Conservation (phyloP, 1,140 invertebrate species). For the Calycopis cecrops region DNA sequence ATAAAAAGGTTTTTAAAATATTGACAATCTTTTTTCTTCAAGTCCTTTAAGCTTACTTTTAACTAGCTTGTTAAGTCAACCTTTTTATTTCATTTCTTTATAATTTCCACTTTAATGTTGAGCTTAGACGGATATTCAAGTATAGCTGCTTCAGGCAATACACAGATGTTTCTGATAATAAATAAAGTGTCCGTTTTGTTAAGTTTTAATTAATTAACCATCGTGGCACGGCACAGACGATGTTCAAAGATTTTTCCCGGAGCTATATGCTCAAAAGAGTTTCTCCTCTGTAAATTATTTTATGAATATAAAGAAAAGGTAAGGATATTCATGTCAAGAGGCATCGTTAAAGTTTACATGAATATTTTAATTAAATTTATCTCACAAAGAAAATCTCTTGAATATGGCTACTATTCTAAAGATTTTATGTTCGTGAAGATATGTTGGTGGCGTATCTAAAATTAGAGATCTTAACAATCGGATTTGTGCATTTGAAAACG, state of each 20-base stretch:
- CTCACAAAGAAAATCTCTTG: neutral
- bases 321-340: slow-evolving; percentile 11
- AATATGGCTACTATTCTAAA: no score
- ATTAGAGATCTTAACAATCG: no score
- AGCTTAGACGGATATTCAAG: neutral
- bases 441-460: no score
- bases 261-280: slow-evolving; percentile 25
- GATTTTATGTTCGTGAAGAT: no score
- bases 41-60: no score
- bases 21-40: no score
- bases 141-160: slow-evolving; percentile 8
- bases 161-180: slow-evolving; percentile 26
- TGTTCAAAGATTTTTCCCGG: slow-evolving; percentile 19
- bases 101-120: neutral
- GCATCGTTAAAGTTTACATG: slow-evolving; percentile 9
- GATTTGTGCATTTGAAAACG: no score
- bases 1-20: no score
- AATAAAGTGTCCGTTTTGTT: slow-evolving; percentile 33
- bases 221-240: slow-evolving; percentile 15
- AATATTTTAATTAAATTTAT: slow-evolving; percentile 5
- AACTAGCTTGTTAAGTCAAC: no score
- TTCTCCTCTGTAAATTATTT: slow-evolving; percentile 23
- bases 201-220: slow-evolving; percentile 38
- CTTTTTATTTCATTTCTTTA: no score
- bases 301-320: slow-evolving; percentile 15